Evolutionary conservation across 2,113 vertebrate genomes (phyloP), one percentile per base, ranked within the genome.

Genomic region (Macaca nemestrina): DNA sequence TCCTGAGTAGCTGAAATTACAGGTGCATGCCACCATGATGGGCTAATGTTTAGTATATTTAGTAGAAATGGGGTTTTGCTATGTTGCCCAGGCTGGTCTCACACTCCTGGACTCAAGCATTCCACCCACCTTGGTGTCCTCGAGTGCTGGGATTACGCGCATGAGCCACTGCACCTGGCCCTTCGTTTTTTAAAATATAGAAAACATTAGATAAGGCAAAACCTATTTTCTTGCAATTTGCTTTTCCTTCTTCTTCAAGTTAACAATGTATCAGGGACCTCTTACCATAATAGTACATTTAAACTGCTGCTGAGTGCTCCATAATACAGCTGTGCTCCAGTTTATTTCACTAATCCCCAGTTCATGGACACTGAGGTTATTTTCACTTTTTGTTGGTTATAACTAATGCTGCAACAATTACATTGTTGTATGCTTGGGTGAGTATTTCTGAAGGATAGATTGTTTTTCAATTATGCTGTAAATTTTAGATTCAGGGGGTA

Each of bases 261-360:
- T 64, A 32, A 57, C 9, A 3, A 23, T 32, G 0, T 23, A 59
- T 38, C 11, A 6, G 2, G 3, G 27, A 12, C 25, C 8, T 14
- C 22, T 50, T 30, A 59, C 35, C 23, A 35, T 2, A 0, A 16
- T 20, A 16, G 43, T 1, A 10, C 27, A 2, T 35, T 45, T 2
- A 30, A 59, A 14, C 35, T 8, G 13, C 13, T 17, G 10, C 14
- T 8, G 6, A 70, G n/a, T 2, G 17, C 52, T 45, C 67, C 30
- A 0, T 0, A 17, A 32, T 6, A 4, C 0, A 6, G 16, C 70
- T 6, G 1, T 9, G 55, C 52, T 45, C 1, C 16, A 45, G 35
- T 8, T 23, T 22, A n/a, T 18, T 78, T 88, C 6, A 12, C 38
- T 78, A 40, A 50, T 52, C 43, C 20, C 25, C 72, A 6, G 52